phyloP scores from a whole-genome alignment of 2,888 invertebrate species.

The Cantharis rufa region DNA sequence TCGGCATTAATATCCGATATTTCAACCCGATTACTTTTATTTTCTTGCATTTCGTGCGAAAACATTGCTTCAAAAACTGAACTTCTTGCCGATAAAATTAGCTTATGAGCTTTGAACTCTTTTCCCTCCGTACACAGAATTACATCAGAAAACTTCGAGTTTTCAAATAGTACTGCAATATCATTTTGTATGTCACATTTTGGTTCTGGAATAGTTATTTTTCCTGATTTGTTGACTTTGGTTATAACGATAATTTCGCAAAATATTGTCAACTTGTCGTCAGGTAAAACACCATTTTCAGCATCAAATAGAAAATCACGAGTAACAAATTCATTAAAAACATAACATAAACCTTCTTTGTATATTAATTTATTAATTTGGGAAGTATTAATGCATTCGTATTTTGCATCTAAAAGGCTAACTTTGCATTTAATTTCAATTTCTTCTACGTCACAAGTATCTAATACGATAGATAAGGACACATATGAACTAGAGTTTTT shows the following conservation, averaged over 20 bases:
- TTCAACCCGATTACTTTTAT: background rate
- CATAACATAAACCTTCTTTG: too few species aligned
- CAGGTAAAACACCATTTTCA: slow-evolving; percentile 96
- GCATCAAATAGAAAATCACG: slow-evolving; percentile 98
- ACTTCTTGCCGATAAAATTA: slow-evolving; percentile 83
- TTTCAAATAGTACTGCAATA: slow-evolving; percentile 92
- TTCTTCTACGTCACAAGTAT: too few species aligned
- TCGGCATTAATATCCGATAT: background rate
- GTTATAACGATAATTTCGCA: slow-evolving; percentile 98
- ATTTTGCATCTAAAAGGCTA: too few species aligned
- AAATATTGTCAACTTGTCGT: slow-evolving; percentile 98
- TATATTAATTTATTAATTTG: too few species aligned
- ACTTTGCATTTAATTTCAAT: too few species aligned
- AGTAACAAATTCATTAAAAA: slow-evolving; percentile 98
- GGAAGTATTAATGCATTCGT: too few species aligned
- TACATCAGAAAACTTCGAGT: slow-evolving; percentile 97
- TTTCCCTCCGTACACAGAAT: slow-evolving; percentile 89
- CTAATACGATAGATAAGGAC: too few species aligned
- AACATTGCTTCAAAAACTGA: background rate
- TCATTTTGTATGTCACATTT: slow-evolving; percentile 94
- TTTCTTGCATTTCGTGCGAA: background rate
- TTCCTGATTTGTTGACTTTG: slow-evolving; percentile 99
- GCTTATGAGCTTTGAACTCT: slow-evolving; percentile 96
- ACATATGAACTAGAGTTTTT: too few species aligned
- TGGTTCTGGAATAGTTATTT: slow-evolving; percentile 95